These are phyloP conservation scores for Crepidodera aurea DNA, from an alignment of 2,888 invertebrate species.

Conservation along the genomic window DNA sequence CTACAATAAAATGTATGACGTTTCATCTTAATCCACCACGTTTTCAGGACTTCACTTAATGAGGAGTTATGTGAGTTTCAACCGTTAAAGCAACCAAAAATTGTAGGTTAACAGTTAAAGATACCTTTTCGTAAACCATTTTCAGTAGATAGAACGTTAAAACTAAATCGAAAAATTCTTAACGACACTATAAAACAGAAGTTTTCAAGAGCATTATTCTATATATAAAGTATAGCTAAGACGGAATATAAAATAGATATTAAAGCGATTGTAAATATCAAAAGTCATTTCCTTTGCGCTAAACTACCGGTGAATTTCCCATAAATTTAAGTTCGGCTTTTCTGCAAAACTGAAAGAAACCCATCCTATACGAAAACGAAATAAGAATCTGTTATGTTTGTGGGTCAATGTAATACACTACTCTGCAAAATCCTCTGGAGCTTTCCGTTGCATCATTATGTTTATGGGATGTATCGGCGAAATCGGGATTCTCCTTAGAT, in stretches of 20 bases:
- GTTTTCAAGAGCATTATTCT: not conserved
- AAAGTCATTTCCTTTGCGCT: slow-evolving; percentile 20
- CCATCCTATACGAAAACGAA: slow-evolving; percentile 10
- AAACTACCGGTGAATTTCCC: slow-evolving; percentile 13
- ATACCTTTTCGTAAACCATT: no score
- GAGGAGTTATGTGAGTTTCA: no score
- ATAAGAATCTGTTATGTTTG: slow-evolving; percentile 23
- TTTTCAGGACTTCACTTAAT: no score
- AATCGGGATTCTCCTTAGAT: slow-evolving; percentile 15
- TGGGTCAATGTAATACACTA: slow-evolving; percentile 26
- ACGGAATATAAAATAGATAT: not conserved
- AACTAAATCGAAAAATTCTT: not conserved
- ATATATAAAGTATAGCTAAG: not conserved
- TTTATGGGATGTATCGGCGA: slow-evolving; percentile 23
- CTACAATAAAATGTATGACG: no score
- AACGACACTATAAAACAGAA: not conserved
- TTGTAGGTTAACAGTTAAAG: no score
- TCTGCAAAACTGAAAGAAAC: not conserved
- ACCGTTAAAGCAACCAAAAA: no score
- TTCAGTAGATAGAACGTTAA: not conserved
- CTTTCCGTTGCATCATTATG: slow-evolving; percentile 19
- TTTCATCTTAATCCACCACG: no score
- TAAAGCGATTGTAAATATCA: slow-evolving; percentile 17
- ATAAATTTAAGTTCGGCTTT: slow-evolving; percentile 12
- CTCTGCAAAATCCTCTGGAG: slow-evolving; percentile 13